Evolutionary conservation across 2,888 invertebrate species (phyloP).

Genomic region (Leptarthrus brevirostris): DNA sequence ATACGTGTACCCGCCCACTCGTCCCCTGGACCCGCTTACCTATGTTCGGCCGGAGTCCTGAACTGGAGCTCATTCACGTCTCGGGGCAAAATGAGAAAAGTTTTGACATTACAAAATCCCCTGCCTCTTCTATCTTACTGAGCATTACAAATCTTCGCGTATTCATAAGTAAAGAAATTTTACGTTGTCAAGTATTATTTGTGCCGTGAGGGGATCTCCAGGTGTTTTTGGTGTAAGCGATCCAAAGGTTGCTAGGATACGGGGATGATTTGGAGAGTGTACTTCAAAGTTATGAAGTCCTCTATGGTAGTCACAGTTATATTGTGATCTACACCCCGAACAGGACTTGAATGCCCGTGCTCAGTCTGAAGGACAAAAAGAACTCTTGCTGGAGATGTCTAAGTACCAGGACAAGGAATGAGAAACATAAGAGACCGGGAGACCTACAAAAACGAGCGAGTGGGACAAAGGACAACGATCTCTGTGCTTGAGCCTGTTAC

Average conservation of each 20-base stretch:
- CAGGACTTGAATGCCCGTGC: background rate
- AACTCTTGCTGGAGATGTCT: slow-evolving; percentile 18
- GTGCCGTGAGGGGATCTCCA: background rate
- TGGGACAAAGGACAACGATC: slow-evolving; percentile 42
- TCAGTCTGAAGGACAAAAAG: background rate
- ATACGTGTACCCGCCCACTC: slow-evolving; percentile 2
- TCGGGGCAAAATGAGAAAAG: slow-evolving; percentile 42
- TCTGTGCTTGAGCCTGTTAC: background rate
- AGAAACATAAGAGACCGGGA: background rate
- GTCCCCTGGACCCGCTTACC: background rate
- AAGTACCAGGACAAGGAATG: slow-evolving; percentile 8
- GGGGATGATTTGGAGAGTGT: slow-evolving; percentile 19
- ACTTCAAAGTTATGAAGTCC: slow-evolving; percentile 4
- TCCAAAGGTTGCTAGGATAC: slow-evolving; percentile 1
- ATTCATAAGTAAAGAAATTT: slow-evolving; percentile 31
- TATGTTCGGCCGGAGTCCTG: background rate
- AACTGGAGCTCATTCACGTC: slow-evolving; percentile 10
- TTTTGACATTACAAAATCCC: slow-evolving; percentile 27
- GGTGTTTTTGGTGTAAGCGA: background rate
- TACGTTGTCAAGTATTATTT: background rate
- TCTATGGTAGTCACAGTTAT: background rate
- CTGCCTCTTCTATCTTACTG: background rate
- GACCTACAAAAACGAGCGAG: slow-evolving; percentile 22
- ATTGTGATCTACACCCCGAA: slow-evolving; percentile 3
- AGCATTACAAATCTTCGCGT: slow-evolving; percentile 29